Percentiles rank a stretch among this genome's conserved stretches.
Conservation (phyloP, 1,140 invertebrate genomes). For the Neoseiulus cucumeris region DNA sequence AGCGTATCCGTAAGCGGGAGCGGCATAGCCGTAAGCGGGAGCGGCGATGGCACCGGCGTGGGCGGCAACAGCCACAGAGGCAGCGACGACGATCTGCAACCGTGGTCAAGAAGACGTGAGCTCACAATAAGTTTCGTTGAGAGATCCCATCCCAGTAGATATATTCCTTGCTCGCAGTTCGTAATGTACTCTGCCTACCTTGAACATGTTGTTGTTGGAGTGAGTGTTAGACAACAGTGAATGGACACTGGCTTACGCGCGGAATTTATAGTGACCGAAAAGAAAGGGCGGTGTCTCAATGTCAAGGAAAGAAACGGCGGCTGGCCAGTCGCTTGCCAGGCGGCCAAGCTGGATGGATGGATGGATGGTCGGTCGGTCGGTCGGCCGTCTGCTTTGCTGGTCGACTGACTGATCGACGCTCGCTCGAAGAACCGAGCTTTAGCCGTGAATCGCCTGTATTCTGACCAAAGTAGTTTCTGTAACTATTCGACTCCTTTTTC, state of each 20-base stretch:
- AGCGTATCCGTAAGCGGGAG: background rate
- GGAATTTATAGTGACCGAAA: background rate
- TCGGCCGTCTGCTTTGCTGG: background rate
- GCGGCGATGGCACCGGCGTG: background rate
- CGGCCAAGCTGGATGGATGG: background rate
- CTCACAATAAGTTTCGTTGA: too few species aligned
- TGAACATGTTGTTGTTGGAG: conserved; percentile 8
- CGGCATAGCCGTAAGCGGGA: background rate
- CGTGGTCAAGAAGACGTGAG: background rate
- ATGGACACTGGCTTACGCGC: background rate
- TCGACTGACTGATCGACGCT: background rate
- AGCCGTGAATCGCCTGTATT: background rate
- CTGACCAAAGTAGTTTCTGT: too few species aligned
- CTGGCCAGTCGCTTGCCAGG: background rate
- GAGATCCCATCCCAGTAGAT: background rate
- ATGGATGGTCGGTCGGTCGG: background rate
- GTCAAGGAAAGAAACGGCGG: background rate
- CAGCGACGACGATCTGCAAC: background rate
- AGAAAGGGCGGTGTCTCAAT: conserved; percentile 7
- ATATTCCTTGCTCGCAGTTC: background rate
- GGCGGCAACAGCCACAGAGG: background rate
- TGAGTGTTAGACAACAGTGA: background rate
- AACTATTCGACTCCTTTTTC: too few species aligned
- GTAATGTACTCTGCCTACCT: background rate
- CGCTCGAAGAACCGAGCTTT: background rate